phyloP scores from a whole-genome alignment of 1,140 invertebrate genomes.

The Pachyrhynchus sulphureomaculatus region DNA sequence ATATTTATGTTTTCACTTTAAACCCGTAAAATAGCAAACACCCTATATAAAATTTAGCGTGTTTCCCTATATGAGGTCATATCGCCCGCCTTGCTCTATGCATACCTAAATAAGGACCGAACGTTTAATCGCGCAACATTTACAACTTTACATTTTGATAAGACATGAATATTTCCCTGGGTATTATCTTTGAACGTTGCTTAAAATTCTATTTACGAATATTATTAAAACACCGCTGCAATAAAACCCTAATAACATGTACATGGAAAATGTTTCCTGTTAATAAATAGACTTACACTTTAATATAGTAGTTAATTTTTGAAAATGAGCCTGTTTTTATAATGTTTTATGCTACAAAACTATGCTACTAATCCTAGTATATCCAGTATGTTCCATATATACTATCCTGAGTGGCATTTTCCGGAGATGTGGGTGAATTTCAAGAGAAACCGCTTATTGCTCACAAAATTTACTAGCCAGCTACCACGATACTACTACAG shows the following conservation, averaged over 20 bases:
- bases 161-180: slow-evolving; percentile 30
- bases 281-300: too few relatives aligned
- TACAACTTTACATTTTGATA: slow-evolving; percentile 32
- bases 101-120: slow-evolving; percentile 30
- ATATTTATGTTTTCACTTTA: neutral
- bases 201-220: slow-evolving; percentile 30
- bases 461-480: too few relatives aligned
- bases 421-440: too few relatives aligned
- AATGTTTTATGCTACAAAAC: too few relatives aligned
- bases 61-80: slow-evolving; percentile 25
- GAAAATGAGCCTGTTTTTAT: too few relatives aligned
- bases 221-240: slow-evolving; percentile 14
- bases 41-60: slow-evolving; percentile 17
- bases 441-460: too few relatives aligned
- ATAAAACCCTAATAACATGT: slow-evolving; percentile 4
- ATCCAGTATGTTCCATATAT: too few relatives aligned
- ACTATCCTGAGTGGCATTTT: too few relatives aligned
- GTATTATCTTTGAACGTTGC: slow-evolving; percentile 26
- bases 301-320: too few relatives aligned
- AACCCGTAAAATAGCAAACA: slow-evolving; percentile 1
- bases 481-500: too few relatives aligned
- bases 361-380: too few relatives aligned
- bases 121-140: slow-evolving; percentile 28
- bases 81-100: slow-evolving; percentile 25
- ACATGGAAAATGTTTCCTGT: too few relatives aligned